These are phyloP conservation scores for Chrysemys picta DNA, from an alignment of 2,113 vertebrate genomes.

Conservation along the genomic window DNA sequence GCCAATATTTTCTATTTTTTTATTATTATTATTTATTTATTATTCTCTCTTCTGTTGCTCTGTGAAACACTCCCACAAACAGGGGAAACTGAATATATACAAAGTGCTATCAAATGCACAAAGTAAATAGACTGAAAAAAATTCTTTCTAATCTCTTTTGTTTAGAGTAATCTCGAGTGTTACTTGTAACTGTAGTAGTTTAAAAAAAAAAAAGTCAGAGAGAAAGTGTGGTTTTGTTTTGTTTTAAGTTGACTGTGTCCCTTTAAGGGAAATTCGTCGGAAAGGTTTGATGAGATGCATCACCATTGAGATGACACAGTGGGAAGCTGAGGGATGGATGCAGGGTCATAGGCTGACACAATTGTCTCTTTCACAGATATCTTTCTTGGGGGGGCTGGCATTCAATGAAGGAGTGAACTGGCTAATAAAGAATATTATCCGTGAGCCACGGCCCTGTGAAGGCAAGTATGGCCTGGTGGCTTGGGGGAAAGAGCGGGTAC, in stretches of 20 bases:
- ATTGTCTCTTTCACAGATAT: slow-evolving; percentile 85
- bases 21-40: background rate
- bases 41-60: background rate
- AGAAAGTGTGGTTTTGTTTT: background rate
- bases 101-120: background rate
- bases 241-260: background rate
- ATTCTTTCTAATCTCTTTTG: background rate
- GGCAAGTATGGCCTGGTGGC: slow-evolving; percentile 74
- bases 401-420: slow-evolving; percentile 97
- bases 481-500: background rate
- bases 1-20: background rate
- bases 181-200: slow-evolving; percentile 3
- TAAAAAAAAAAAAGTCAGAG: background rate
- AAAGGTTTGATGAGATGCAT: background rate
- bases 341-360: background rate
- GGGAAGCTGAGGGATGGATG: background rate
- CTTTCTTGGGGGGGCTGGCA: slow-evolving; percentile 92
- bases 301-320: background rate
- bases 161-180: background rate
- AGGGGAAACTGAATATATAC: background rate
- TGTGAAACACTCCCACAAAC: background rate
- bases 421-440: slow-evolving; percentile 94
- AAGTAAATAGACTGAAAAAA: background rate
- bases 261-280: background rate
- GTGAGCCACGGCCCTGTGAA: slow-evolving; percentile 94